These are phyloP conservation scores for Spisula subtruncata DNA, from an alignment of 2,888 invertebrate genomes.

Conservation along the genomic window DNA sequence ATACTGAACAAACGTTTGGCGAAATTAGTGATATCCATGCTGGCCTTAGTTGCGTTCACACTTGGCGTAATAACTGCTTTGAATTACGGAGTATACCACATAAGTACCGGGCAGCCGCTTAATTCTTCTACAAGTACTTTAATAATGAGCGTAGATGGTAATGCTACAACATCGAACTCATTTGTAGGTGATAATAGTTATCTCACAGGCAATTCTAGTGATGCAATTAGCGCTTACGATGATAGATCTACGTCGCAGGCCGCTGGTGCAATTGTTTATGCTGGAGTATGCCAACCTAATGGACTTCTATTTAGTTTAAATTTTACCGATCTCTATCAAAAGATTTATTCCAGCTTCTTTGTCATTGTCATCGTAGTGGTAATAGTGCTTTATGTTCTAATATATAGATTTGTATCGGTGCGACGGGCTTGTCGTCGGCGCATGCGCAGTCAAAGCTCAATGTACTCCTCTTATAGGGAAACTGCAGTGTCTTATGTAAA, in stretches of 20 bases:
- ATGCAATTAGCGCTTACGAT: not conserved
- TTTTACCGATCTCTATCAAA: constrained; percentile 79
- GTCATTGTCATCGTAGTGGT: constrained; percentile 84
- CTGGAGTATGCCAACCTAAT: constrained; percentile 65
- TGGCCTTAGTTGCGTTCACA: constrained; percentile 70
- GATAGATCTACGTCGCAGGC: not conserved
- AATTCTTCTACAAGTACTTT: not conserved
- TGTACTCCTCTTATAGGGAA: constrained; percentile 64
- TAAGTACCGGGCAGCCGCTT: not conserved
- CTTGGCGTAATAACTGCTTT: constrained; percentile 77
- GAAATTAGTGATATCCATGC: constrained; percentile 71
- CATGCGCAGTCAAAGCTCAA: constrained; percentile 62
- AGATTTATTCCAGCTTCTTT: constrained; percentile 83
- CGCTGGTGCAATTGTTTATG: not conserved
- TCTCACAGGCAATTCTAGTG: not conserved
- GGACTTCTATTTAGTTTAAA: constrained; percentile 74
- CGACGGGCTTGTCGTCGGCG: constrained; percentile 69
- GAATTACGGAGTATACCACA: constrained; percentile 74
- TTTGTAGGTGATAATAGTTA: not conserved
- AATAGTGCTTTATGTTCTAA: constrained; percentile 84
- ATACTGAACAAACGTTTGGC: constrained; percentile 79
- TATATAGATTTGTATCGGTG: constrained; percentile 78
- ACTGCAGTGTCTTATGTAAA: constrained; percentile 34
- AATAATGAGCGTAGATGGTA: not conserved
- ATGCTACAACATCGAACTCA: not conserved